Percentiles rank a stretch among this genome's conserved stretches.
Conservation (phyloP, 2,888 invertebrate species). For the Sphaeridia pumilis region DNA sequence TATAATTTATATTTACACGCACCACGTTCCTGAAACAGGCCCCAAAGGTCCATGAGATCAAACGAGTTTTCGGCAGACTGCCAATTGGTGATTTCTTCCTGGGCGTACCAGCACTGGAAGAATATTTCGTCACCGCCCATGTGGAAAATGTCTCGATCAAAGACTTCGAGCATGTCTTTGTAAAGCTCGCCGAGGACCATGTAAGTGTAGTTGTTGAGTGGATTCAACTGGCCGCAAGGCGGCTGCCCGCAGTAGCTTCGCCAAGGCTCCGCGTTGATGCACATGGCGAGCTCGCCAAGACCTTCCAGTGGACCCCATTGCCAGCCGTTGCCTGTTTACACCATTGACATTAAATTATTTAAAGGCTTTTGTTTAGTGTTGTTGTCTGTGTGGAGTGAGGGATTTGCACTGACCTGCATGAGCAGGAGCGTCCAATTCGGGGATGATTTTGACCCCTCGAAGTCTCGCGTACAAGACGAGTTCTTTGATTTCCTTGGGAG, state of each 20-base stretch:
- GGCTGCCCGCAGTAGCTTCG: conserved; percentile 62
- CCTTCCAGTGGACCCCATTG: conserved; percentile 41
- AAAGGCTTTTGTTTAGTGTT: neutral
- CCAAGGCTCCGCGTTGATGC: conserved; percentile 67
- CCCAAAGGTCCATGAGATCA: conserved; percentile 62
- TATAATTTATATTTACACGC: neutral
- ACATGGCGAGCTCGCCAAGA: conserved; percentile 64
- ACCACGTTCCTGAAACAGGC: conserved; percentile 53
- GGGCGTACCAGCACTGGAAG: conserved; percentile 63
- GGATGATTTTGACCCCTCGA: conserved; percentile 40
- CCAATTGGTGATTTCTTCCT: conserved; percentile 53
- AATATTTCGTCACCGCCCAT: conserved; percentile 46
- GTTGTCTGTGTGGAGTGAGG: too few relatives aligned
- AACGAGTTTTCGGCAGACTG: conserved; percentile 48
- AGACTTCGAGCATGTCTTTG: conserved; percentile 61
- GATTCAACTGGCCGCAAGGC: conserved; percentile 49
- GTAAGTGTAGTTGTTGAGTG: conserved; percentile 36
- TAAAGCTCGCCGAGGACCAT: conserved; percentile 48
- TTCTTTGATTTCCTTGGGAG: conserved; percentile 47
- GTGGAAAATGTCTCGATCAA: conserved; percentile 48
- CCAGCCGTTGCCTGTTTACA: conserved; percentile 36
- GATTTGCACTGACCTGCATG: conserved; percentile 28
- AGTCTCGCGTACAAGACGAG: conserved; percentile 43
- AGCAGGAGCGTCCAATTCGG: conserved; percentile 38
- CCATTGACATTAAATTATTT: neutral